phyloP scores from a whole-genome alignment of 2,113 vertebrate species.

The Tiliqua scincoides region DNA sequence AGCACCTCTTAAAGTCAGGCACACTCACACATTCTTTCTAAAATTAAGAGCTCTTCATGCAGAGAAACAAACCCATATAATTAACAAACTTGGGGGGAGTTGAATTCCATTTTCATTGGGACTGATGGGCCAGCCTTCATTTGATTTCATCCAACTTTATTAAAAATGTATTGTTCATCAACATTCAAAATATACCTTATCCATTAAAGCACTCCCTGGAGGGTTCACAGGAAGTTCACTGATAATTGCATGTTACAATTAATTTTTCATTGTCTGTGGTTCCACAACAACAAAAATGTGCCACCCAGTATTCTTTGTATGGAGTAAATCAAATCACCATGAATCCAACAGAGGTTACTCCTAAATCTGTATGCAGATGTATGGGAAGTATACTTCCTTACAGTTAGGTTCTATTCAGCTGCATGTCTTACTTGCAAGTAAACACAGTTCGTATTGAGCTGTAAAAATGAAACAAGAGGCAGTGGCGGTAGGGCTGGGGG shows the following conservation, averaged over 20 bases:
- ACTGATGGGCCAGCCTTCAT: conserved; percentile 31
- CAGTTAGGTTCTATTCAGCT: no score
- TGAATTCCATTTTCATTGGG: neutral
- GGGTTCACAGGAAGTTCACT: conserved; percentile 36
- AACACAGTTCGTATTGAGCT: no score
- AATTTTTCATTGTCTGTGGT: conserved; percentile 17
- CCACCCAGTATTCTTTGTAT: neutral
- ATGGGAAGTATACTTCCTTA: no score
- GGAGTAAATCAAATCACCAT: no score
- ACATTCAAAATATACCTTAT: conserved; percentile 24
- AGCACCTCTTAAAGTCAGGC: neutral
- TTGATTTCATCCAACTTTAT: neutral
- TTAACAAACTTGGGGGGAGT: no score
- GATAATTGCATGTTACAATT: conserved; percentile 8
- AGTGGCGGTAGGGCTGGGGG: no score
- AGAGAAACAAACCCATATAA: neutral
- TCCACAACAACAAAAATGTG: conserved; percentile 38
- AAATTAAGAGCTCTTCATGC: neutral
- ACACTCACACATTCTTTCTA: neutral
- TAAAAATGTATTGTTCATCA: neutral
- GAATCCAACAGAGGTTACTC: no score
- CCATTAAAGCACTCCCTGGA: conserved; percentile 28
- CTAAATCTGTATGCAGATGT: no score
- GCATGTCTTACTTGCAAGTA: no score
- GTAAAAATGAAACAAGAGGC: no score